Evolutionary conservation across 2,797 vertebrate genomes (phyloP), one percentile per base, ranked within the genome.

Genomic region (Acrocephalus scirpaceus): DNA sequence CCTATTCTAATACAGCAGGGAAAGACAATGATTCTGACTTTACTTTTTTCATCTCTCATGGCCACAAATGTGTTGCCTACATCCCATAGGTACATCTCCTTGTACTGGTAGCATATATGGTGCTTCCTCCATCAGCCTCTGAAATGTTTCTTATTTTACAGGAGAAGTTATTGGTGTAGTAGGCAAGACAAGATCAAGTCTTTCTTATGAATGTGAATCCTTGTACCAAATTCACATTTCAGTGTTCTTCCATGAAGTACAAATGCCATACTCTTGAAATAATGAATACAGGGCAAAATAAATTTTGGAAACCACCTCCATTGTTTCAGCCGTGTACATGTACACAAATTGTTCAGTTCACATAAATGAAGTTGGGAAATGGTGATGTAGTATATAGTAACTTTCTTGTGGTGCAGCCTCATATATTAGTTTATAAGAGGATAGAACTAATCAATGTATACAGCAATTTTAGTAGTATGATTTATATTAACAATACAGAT

Each of bases 31-130:
- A 34, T 79, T 65, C 9, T 73, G 51, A 58, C 40, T 85, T 78
- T 11, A 9, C 44, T 69, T 6, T 25, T 61, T 17, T 54, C 16
- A 22, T 69, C 34, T 81, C 5, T 69, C 10, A 1, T 56, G 40
- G 14, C 20, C 42, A 16, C 23, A 66, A 19, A 62, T 30, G 5
- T 20, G 17, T 45, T 90, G 21, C 42, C 42, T 32, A 0, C 19
- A 34, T 58, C 11, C 13, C 14, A 10, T 12, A 22, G 34, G 30
- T 64, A 47, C 50, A 67, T 82, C 19, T 32, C 77, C 53, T 53
- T 0, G 0, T 36, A 11, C 60, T 40, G 14, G 22, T 42, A 36
- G 45, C 65, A 11, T 42, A 17, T 5, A 9, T 42, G 9, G 10
- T 66, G 22, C 25, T 50, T 64, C 18, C 15, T 40, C 36, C 4